Base-by-base conservation (phyloP, 53 echinoderm and acorn worm species). In the Paelopatides confundens region DNA sequence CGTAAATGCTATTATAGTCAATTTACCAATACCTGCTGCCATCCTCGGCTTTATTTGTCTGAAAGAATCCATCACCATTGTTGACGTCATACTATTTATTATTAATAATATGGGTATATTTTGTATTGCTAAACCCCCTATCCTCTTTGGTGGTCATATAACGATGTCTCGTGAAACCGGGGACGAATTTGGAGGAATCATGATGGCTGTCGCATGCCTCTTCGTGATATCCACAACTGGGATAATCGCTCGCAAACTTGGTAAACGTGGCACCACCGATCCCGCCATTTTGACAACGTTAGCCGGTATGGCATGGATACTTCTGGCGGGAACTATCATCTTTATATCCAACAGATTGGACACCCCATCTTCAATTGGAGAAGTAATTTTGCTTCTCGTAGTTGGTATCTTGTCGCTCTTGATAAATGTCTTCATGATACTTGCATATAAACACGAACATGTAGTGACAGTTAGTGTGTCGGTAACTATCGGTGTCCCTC, bases 131-230 rank as follows among this genome's bases (percentile, higher is more conserved):
- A 76, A 46, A 27, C 76, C 76, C 7, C 76, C 76, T 12, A 40
- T 76, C 30, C n/a, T 76, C 9, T 76, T 76, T 48, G 24, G 40
- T 2, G 27, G 30, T 48, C 23, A 40, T 5, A n/a, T n/a, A n/a
- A 76, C 30, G 12, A 24, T 1, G 13, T 38, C 40, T 23, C 26
- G 8, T 0, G 11, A 9, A 9, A n/a, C 30, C 26, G n/a, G 2
- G 10, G 33, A 9, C 15, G 76, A 76, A 48, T 76, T 76, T 48
- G 14, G 39, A 24, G 76, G 76, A 18, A 39, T 39, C 5, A 14
- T 76, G 76, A 76, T 76, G 9, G 76, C 76, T 8, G 23, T 76
- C 18, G 76, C n/a, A 21, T 26, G 46, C 43, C 76, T 76, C 7
- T 26, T 76, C 24, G 3, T 17, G 17, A 28, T 76, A 23, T 35